These are phyloP conservation scores for Cyclophora albipunctata DNA, from an alignment of 2,888 invertebrate genomes.

Conservation along the genomic window DNA sequence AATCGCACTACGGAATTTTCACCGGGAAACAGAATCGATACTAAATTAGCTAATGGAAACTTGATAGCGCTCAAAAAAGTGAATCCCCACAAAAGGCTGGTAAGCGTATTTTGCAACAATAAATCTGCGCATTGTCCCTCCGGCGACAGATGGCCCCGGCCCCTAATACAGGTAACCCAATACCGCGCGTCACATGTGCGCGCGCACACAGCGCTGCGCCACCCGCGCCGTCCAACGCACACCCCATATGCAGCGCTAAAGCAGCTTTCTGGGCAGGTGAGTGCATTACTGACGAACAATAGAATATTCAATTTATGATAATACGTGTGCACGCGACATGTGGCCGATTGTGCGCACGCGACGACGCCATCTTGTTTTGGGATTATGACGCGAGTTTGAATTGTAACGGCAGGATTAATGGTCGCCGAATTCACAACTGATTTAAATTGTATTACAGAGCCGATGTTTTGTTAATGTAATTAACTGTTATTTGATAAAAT, in stretches of 20 bases:
- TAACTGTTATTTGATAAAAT: slow-evolving; percentile 9
- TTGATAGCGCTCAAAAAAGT: slow-evolving; percentile 70
- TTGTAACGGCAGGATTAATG: slow-evolving; percentile 45
- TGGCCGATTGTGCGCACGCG: slow-evolving; percentile 54
- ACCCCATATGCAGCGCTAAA: slow-evolving; percentile 18
- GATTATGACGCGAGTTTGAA: slow-evolving; percentile 44
- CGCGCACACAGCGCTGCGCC: slow-evolving; percentile 29
- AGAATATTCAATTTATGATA: slow-evolving; percentile 60
- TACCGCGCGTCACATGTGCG: slow-evolving; percentile 24
- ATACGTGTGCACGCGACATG: slow-evolving; percentile 42
- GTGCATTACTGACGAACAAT: slow-evolving; percentile 64
- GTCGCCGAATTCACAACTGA: slow-evolving; percentile 7
- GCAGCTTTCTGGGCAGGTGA: slow-evolving; percentile 42
- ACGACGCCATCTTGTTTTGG: slow-evolving; percentile 33
- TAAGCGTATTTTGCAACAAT: slow-evolving; percentile 64
- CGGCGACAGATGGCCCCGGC: slow-evolving; percentile 62
- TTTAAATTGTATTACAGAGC: slow-evolving; percentile 9
- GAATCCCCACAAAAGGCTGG: slow-evolving; percentile 52
- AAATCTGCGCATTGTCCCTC: slow-evolving; percentile 60
- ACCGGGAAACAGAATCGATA: slow-evolving; percentile 55
- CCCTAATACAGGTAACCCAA: slow-evolving; percentile 61
- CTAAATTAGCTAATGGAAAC: slow-evolving; percentile 74
- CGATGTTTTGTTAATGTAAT: slow-evolving; percentile 12
- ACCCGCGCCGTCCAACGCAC: neutral
- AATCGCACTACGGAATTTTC: slow-evolving; percentile 50